Conservation (phyloP, 2,888 invertebrate species). For the Pristionchus fissidentatus region DNA sequence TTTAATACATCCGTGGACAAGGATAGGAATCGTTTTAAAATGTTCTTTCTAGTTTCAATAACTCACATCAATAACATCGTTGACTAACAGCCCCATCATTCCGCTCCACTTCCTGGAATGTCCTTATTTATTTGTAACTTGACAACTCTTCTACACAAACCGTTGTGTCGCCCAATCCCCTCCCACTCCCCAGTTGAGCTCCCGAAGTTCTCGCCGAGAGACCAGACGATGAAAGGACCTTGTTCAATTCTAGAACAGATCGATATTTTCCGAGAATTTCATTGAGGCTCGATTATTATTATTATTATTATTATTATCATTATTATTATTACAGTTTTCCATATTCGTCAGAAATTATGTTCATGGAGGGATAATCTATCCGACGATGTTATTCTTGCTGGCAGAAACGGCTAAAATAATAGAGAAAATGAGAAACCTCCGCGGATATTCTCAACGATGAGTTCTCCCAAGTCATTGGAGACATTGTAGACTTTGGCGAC, state of each 20-base stretch:
- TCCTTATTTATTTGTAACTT: neutral
- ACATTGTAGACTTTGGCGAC: conserved; percentile 11
- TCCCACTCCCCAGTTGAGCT: neutral
- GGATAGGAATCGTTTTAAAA: no score
- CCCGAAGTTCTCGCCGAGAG: neutral
- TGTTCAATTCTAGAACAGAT: neutral
- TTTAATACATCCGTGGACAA: no score
- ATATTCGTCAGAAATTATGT: no score
- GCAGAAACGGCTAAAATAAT: no score
- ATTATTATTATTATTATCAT: neutral
- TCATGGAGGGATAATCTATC: no score
- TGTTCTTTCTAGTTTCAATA: neutral
- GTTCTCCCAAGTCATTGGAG: conserved; percentile 36
- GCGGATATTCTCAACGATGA: conserved; percentile 1
- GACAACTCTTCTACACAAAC: neutral
- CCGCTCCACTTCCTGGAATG: conserved; percentile 40
- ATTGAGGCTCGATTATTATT: neutral
- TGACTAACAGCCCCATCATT: conserved; percentile 28
- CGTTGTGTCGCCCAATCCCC: neutral
- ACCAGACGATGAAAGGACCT: neutral
- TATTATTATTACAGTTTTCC: no score
- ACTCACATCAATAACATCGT: conserved; percentile 19
- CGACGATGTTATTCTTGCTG: no score
- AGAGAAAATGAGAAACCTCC: no score
- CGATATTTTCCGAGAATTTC: neutral